phyloP scores from a whole-genome alignment of 2,113 vertebrate species.

The Melanotaenia duboulayi region DNA sequence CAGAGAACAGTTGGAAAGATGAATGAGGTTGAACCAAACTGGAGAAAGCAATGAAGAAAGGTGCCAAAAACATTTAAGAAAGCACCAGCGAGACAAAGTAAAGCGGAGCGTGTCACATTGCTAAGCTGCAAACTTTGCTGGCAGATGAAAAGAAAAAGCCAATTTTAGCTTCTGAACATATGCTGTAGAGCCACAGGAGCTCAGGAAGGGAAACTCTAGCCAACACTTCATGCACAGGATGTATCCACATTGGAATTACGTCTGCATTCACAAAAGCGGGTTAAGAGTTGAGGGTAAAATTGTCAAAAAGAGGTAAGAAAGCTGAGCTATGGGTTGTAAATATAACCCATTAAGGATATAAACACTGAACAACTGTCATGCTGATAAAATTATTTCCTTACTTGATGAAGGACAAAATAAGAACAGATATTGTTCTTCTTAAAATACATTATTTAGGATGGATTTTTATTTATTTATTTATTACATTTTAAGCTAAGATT shows the following conservation, averaged over 20 bases:
- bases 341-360: not conserved
- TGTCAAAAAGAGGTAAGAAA: not conserved
- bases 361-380: constrained; percentile 4
- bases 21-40: constrained; percentile 44
- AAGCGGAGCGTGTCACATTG: constrained; percentile 16
- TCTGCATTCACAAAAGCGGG: constrained; percentile 10
- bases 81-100: constrained; percentile 21
- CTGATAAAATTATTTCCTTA: no score
- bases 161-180: constrained; percentile 65
- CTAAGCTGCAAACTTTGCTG: constrained; percentile 13
- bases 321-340: not conserved
- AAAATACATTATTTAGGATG: no score
- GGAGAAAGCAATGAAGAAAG: constrained; percentile 8
- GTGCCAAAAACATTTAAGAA: constrained; percentile 35
- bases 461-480: no score
- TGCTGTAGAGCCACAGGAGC: constrained; percentile 54
- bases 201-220: constrained; percentile 58
- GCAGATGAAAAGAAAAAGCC: constrained; percentile 27
- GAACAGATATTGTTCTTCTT: no score
- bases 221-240: constrained; percentile 58
- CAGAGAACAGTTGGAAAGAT: constrained; percentile 30
- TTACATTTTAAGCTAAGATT: no score
- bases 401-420: no score
- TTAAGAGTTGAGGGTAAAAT: constrained; percentile 7
- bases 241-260: constrained; percentile 22